Evolutionary conservation across 2,113 vertebrate genomes (phyloP).

Genomic region (human (Homo sapiens)): DNA sequence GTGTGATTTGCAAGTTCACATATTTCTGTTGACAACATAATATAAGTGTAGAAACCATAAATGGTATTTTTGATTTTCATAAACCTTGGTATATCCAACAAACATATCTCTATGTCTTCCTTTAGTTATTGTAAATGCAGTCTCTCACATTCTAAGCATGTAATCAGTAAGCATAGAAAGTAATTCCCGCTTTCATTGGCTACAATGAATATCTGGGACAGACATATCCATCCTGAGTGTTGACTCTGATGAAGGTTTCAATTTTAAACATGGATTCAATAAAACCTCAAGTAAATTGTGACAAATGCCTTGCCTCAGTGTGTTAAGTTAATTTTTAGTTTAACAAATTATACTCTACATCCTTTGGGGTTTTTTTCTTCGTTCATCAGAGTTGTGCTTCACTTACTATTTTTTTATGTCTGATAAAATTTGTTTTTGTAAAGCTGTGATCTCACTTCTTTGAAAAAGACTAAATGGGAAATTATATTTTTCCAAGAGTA

Average conservation of each 20-base stretch:
- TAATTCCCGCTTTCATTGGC: constrained; percentile 44
- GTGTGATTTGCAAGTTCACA: constrained; percentile 56
- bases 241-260: not conserved
- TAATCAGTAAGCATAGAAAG: constrained; percentile 28
- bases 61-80: constrained; percentile 45
- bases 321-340: constrained; percentile 4
- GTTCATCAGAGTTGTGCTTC: constrained; percentile 19
- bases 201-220: not conserved
- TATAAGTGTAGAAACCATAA: constrained; percentile 41
- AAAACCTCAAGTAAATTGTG: not conserved
- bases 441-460: constrained; percentile 32
- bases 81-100: constrained; percentile 37
- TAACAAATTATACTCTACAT: constrained; percentile 23
- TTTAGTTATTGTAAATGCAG: not conserved
- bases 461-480: constrained; percentile 43
- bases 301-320: not conserved
- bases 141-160: not conserved
- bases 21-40: constrained; percentile 59
- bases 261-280: constrained; percentile 40
- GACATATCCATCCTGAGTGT: not conserved
- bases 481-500: constrained; percentile 25
- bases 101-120: not conserved
- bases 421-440: constrained; percentile 31
- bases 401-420: not conserved
- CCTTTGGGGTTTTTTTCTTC: not conserved